Evolutionary conservation across 2,888 invertebrate genomes (phyloP), one percentile per base, ranked within the genome.

Genomic region (Mechanitis messenoides): DNA sequence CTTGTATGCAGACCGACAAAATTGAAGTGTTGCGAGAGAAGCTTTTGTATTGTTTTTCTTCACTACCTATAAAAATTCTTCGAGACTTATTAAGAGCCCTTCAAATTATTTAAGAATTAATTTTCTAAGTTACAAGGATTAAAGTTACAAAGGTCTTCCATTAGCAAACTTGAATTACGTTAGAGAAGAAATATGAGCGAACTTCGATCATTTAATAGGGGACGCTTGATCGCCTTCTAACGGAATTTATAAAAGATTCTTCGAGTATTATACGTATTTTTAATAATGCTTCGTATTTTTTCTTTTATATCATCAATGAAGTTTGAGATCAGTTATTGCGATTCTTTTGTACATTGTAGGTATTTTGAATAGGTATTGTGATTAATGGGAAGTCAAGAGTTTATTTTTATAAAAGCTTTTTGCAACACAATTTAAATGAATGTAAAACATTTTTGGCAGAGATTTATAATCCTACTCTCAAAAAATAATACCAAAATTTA

Each of bases 151-250:
- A 76, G 79, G 77, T 77, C 78, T 81, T 82, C 83, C 82, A 83
- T 83, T 84, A 82, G 75, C 77, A 78, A 83, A 84, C 80, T 84
- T 81, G 79, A 78, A 81, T 80, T 78, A 75, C 76, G 77, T 77
- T 76, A 78, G 74, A 76, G 77, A 80, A 83, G 84, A 84, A 83
- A 84, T 84, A 84, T 82, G 81, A 83, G 78, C 72, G 69, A 84
- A 84, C 74, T 84, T 84, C 79, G 79, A 84, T 83, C 81, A 81
- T 81, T 81, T 80, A 80, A 77, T 73, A 67, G 72, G 73, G 71
- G 73, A 74, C 72, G 76, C 72, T 69, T 71, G 76, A 76, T 75
- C 71, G 75, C 74, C 71, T 75, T 76, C 71, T 70, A 73, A 73
- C 70, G 70, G 71, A 75, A 73, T 76, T 75, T 73, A 72, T 70